A percentile compares a stretch with the other conserved stretches of the same genome.
Conservation (phyloP, 2,888 invertebrate species). For the Anagyrus pseudococci region DNA sequence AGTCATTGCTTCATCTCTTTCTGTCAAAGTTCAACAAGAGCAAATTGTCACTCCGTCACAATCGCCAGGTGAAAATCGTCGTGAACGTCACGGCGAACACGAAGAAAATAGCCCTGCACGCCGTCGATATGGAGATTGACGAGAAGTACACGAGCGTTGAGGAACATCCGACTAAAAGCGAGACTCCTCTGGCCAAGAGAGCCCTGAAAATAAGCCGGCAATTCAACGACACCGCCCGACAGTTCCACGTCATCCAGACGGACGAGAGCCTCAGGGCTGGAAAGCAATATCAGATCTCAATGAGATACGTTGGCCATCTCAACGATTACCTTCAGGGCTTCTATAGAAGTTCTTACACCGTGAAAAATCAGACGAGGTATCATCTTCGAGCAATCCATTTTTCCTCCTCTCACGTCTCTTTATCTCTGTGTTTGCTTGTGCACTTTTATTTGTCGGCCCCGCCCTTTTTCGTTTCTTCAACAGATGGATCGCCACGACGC, state of each 20-base stretch:
- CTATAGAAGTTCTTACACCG: slow-evolving; percentile 81
- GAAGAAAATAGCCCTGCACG: slow-evolving; percentile 77
- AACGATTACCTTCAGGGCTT: slow-evolving; percentile 82
- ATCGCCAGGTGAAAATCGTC: slow-evolving; percentile 66
- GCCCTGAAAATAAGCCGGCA: slow-evolving; percentile 59
- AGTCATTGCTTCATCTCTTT: background rate
- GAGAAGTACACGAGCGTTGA: slow-evolving; percentile 66
- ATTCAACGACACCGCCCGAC: slow-evolving; percentile 67
- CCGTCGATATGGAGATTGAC: slow-evolving; percentile 72
- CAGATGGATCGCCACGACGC: slow-evolving; percentile 83
- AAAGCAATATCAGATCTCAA: slow-evolving; percentile 71
- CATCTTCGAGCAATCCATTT: too few relatives aligned
- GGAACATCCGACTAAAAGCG: slow-evolving; percentile 47
- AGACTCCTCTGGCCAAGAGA: slow-evolving; percentile 40
- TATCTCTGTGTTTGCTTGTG: too few relatives aligned
- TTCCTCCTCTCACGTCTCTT: too few relatives aligned
- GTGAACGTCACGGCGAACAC: slow-evolving; percentile 70
- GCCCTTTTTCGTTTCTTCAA: slow-evolving; percentile 38
- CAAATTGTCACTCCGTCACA: slow-evolving; percentile 10
- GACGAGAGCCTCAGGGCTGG: slow-evolving; percentile 67
- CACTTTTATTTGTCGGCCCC: too few relatives aligned
- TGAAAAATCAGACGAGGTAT: slow-evolving; percentile 74
- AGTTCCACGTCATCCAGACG: slow-evolving; percentile 75
- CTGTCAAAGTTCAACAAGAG: background rate
- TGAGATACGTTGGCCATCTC: slow-evolving; percentile 75